Percentiles rank a stretch among this genome's conserved stretches.
These are phyloP conservation scores for Embiotoca jacksoni DNA, from an alignment of 2,113 vertebrate genomes.

Conservation along the genomic window DNA sequence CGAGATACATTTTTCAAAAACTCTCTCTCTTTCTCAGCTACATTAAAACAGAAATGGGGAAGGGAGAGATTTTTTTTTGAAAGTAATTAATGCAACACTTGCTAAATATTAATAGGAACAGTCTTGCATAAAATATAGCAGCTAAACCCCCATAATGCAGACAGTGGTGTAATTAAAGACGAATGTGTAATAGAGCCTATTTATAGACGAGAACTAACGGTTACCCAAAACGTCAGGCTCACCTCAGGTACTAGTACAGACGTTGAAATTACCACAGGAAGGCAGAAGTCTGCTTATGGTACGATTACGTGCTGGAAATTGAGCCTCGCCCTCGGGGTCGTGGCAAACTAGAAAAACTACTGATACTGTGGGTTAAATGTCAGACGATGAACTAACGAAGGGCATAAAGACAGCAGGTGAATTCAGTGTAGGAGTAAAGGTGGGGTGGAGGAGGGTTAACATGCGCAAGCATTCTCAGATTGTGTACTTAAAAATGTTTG, in stretches of 20 bases:
- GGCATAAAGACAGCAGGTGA: conserved; percentile 38
- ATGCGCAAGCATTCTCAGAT: conserved; percentile 30
- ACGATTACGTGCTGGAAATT: conserved; percentile 33
- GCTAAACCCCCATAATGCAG: conserved; percentile 95
- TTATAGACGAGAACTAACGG: conserved; percentile 83
- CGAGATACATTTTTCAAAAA: conserved; percentile 94
- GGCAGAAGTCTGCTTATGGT: conserved; percentile 28
- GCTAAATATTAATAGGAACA: conserved; percentile 98
- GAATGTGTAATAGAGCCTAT: conserved; percentile 93
- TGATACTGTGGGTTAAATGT: conserved; percentile 68
- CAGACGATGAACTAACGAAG: conserved; percentile 74
- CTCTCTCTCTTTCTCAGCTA: conserved; percentile 88
- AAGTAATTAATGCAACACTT: conserved; percentile 99
- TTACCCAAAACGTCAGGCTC: conserved; percentile 84
- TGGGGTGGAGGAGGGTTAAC: neutral
- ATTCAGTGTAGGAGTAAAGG: neutral
- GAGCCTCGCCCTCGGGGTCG: conserved; percentile 70
- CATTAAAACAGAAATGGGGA: conserved; percentile 92
- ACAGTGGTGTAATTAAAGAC: conserved; percentile 94
- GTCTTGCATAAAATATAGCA: conserved; percentile 97
- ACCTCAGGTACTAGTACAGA: conserved; percentile 46
- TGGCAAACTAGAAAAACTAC: conserved; percentile 29
- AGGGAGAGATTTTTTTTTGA: conserved; percentile 94
- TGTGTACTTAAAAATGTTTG: conserved; percentile 54
- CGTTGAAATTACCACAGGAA: conserved; percentile 28